A percentile compares a stretch with the other conserved stretches of the same genome.
Evolutionary conservation across 1,140 invertebrate genomes (phyloP).

Genomic region (Mizuhopecten yessoensis): DNA sequence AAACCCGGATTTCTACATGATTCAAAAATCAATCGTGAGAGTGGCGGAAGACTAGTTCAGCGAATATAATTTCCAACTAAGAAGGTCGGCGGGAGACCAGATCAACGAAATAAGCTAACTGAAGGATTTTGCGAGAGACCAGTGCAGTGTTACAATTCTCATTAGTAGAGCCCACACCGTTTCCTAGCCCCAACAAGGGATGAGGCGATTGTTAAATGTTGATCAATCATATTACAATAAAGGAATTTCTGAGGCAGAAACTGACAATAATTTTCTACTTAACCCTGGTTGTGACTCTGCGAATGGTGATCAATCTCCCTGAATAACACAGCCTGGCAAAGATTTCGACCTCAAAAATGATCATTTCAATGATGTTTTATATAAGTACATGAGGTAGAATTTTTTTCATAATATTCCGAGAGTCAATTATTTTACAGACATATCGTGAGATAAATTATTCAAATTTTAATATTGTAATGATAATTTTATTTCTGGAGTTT

Average conservation of each 20-base stretch:
- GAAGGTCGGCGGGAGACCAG: background rate
- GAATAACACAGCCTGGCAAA: background rate
- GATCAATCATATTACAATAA: background rate
- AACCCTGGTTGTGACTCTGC: background rate
- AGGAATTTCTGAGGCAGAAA: background rate
- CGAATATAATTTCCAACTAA: background rate
- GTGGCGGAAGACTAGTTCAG: too few relatives aligned
- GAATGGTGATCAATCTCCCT: background rate
- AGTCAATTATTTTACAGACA: too few relatives aligned
- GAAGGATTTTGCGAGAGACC: too few relatives aligned
- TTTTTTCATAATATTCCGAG: too few relatives aligned
- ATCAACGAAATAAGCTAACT: background rate
- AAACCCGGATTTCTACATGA: too few relatives aligned
- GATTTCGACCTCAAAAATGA: background rate
- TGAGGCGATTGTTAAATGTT: background rate
- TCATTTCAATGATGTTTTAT: too few relatives aligned
- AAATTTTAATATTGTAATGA: too few relatives aligned
- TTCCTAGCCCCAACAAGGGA: background rate
- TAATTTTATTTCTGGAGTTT: too few relatives aligned
- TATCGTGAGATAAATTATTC: too few relatives aligned
- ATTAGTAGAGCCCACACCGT: background rate
- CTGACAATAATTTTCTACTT: background rate
- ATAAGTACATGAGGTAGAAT: too few relatives aligned
- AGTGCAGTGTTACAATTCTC: too few relatives aligned
- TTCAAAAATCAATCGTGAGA: too few relatives aligned